Evolutionary conservation across 2,113 vertebrate genomes (phyloP).

Genomic region (Nothobranchius furzeri): DNA sequence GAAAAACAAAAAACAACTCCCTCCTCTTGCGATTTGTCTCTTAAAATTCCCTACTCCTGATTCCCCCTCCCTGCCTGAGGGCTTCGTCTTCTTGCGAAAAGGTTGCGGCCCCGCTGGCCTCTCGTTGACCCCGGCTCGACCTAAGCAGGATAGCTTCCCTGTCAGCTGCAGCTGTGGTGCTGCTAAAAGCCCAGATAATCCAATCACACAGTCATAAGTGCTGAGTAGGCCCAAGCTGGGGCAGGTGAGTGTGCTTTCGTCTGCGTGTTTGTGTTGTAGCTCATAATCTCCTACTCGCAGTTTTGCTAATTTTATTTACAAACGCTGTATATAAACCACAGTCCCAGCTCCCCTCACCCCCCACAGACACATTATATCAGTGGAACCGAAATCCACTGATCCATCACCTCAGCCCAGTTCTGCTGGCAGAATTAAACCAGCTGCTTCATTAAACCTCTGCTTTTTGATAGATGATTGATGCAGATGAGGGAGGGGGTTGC

Average conservation of each 20-base stretch:
- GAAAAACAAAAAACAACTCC: background rate
- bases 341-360: background rate
- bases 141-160: slow-evolving; percentile 58
- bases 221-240: slow-evolving; percentile 43
- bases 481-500: slow-evolving; percentile 46
- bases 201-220: slow-evolving; percentile 72
- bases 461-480: background rate
- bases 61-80: background rate
- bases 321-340: slow-evolving; percentile 16
- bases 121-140: slow-evolving; percentile 65
- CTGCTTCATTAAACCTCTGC: slow-evolving; percentile 29
- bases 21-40: slow-evolving; percentile 1
- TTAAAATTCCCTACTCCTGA: slow-evolving; percentile 5
- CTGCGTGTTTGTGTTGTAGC: slow-evolving; percentile 1
- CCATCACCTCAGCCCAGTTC: slow-evolving; percentile 17
- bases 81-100: slow-evolving; percentile 11
- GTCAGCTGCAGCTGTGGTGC: slow-evolving; percentile 60
- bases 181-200: slow-evolving; percentile 72
- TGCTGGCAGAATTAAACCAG: slow-evolving; percentile 14
- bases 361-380: slow-evolving; percentile 47
- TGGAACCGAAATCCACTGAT: slow-evolving; percentile 40
- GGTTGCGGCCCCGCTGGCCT: slow-evolving; percentile 43
- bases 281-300: slow-evolving; percentile 20
- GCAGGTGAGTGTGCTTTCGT: slow-evolving; percentile 54
- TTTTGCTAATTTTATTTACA: slow-evolving; percentile 19